Conservation (phyloP, 2,888 invertebrate species). For the Gonocerus acuteangulatus region DNA sequence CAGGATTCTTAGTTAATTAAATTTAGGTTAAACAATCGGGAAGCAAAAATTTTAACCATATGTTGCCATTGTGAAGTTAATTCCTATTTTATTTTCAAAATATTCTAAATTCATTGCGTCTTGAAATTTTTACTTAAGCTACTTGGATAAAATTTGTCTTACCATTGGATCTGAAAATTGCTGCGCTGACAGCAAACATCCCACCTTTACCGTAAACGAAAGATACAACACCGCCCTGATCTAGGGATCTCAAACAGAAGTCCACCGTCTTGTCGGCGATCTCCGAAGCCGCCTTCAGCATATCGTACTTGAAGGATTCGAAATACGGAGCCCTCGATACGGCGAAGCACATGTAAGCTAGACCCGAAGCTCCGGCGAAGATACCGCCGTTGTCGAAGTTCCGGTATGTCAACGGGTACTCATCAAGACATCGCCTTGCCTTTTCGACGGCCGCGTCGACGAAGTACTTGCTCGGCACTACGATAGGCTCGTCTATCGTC, state of each 20-base stretch:
- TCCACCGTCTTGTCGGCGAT: conserved; percentile 40
- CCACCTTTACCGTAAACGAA: not conserved
- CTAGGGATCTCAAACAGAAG: not conserved
- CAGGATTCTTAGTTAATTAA: too few relatives aligned
- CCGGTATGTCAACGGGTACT: not conserved
- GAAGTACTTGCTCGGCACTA: too few relatives aligned
- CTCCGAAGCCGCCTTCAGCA: conserved; percentile 53
- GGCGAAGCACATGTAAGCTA: conserved; percentile 68
- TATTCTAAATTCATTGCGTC: too few relatives aligned
- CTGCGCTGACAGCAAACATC: conserved; percentile 3
- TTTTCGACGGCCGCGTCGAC: too few relatives aligned
- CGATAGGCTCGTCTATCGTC: too few relatives aligned
- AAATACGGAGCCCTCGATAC: conserved; percentile 53
- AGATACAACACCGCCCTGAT: not conserved
- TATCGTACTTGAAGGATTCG: conserved; percentile 45
- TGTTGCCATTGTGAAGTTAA: too few relatives aligned
- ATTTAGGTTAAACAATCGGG: too few relatives aligned
- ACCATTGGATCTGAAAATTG: not conserved
- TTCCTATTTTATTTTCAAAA: too few relatives aligned
- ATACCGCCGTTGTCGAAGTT: not conserved
- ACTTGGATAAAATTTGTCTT: too few relatives aligned
- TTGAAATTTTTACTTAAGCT: too few relatives aligned
- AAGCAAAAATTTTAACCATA: too few relatives aligned
- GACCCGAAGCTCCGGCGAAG: conserved; percentile 53
- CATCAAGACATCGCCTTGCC: not conserved